Evolutionary conservation across 2,113 vertebrate genomes (phyloP).

Genomic region (Paradoxurus hermaphroditus): DNA sequence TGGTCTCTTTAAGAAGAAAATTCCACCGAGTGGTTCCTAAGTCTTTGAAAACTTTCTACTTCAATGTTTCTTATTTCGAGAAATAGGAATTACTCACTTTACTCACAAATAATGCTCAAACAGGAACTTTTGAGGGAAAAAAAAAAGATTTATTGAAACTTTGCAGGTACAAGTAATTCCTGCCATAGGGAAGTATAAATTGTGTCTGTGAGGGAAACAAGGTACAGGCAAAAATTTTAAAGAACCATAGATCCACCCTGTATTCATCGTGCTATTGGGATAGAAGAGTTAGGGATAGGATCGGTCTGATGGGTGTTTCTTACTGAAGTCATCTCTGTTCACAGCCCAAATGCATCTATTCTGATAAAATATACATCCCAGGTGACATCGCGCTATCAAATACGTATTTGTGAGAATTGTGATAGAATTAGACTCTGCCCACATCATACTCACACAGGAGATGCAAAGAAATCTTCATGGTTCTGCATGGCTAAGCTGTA

Average conservation of each 20-base stretch:
- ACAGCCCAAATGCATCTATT: neutral
- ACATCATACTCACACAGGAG: neutral
- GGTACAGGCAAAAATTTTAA: neutral
- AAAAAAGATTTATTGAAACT: neutral
- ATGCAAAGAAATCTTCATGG: neutral
- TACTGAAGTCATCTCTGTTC: neutral
- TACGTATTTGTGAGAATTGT: neutral
- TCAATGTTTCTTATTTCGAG: neutral
- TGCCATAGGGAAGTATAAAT: neutral
- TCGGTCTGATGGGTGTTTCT: neutral
- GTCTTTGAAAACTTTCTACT: neutral
- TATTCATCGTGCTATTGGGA: neutral
- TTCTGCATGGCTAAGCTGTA: neutral
- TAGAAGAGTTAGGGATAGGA: neutral
- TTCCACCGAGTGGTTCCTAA: neutral
- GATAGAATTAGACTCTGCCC: neutral
- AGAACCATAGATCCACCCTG: neutral
- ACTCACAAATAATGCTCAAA: constrained; percentile 1
- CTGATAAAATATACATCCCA: neutral
- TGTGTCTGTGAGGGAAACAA: neutral
- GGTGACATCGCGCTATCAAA: neutral
- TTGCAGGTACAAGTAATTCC: neutral
- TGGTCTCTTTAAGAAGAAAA: neutral
- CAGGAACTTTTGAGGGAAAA: neutral
- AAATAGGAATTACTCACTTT: neutral